Percentiles rank a stretch among this genome's conserved stretches.
Evolutionary conservation across 1,140 invertebrate genomes (phyloP).

Genomic region (Sitophilus oryzae): DNA sequence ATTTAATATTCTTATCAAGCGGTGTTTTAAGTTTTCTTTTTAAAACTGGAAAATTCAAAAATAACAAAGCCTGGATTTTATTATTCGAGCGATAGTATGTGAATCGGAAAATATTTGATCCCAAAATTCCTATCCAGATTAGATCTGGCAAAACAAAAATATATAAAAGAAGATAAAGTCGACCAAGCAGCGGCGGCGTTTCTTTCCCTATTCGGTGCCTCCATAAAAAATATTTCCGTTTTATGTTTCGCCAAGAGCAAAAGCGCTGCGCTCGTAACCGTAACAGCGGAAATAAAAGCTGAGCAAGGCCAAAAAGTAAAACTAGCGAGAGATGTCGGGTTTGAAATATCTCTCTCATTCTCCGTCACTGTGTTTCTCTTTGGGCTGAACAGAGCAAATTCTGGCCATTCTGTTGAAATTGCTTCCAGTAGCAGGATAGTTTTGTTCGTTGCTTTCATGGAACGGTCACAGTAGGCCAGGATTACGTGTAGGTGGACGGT

Average conservation of each 20-base stretch:
- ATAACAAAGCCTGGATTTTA: not conserved
- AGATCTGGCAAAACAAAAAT: conserved; percentile 7
- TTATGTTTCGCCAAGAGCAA: conserved; percentile 7
- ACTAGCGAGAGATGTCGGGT: conserved; percentile 11
- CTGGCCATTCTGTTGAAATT: conserved; percentile 11
- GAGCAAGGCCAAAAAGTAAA: conserved; percentile 15
- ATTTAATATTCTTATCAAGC: no score
- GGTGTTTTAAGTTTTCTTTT: not conserved
- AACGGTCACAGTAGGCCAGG: conserved; percentile 15
- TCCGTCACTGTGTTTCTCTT: no score
- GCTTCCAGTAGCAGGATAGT: conserved; percentile 13
- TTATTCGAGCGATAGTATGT: no score
- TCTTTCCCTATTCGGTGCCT: conserved; percentile 9
- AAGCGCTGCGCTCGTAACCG: conserved; percentile 5
- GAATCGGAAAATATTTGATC: not conserved
- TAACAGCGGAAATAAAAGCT: conserved; percentile 14
- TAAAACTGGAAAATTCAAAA: not conserved
- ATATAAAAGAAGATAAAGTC: conserved; percentile 3
- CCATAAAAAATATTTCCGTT: conserved; percentile 18
- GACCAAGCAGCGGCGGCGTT: no score
- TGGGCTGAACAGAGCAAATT: conserved; percentile 13
- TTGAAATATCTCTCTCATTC: conserved; percentile 12
- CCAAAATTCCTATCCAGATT: not conserved
- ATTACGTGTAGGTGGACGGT: not conserved
- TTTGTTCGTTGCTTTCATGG: conserved; percentile 20